Evolutionary conservation across 2,888 invertebrate genomes (phyloP), one percentile per base, ranked within the genome.

Genomic region (Nezara viridula): DNA sequence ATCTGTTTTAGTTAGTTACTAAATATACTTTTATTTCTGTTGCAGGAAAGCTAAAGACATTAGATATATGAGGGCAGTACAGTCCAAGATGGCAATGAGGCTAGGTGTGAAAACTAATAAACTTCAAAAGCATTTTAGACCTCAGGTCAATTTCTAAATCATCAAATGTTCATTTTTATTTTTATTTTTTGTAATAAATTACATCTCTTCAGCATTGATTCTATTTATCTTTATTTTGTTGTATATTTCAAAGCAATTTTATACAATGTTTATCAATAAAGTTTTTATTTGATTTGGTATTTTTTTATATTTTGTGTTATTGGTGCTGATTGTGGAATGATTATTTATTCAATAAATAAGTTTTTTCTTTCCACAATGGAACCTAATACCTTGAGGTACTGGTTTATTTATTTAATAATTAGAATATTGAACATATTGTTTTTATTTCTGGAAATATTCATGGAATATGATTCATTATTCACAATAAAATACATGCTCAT

Each of bases 61-160:
- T 88, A 96, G 96, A 92, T 96, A 96, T 92, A 96, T 98, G 96
- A 96, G 96, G 92, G 94, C 96, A 81, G 94, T 96, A 6, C 96
- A 97, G 91, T 94, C 96, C 1, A 97, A 96, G 92, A 96, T 96
- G 94, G 94, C 94, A 91, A 95, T 96, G 93, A 95, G 96, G 92
- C 92, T 98, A 86, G 96, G 96, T n/a, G 93, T 96, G 86, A 96
- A 95, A 92, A 95, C 95, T 7, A 98, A 98, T 92, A 97, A 97
- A 93, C 94, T 98, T 91, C 97, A 97, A 93, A 95, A 94, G 91
- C 96, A 98, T 94, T 97, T 96, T 93, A 94, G 98, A 91, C 94
- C 94, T 89, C 98, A 98, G 95, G 96, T 97, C 90, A 95, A 96
- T 92, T 97, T 96, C 93, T 97, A 95, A 89, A 73, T 32, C 50